phyloP scores from a whole-genome alignment of 53 echinoderm and acorn worm species.

The Patiria pectinifera region DNA sequence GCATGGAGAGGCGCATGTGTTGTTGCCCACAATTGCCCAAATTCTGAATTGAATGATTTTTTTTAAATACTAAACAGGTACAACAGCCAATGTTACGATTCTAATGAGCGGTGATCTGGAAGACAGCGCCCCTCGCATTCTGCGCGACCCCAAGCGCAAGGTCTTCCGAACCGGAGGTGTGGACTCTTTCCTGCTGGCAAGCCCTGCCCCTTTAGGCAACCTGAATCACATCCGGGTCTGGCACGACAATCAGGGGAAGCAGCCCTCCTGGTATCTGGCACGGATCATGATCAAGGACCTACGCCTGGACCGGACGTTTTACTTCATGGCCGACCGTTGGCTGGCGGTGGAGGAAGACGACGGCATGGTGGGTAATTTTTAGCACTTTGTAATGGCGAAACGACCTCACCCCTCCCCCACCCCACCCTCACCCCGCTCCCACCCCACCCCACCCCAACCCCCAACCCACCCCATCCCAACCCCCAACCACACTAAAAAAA shows the following conservation, averaged over 20 bases:
- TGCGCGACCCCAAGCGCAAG: slow-evolving; percentile 80
- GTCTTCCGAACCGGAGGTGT: slow-evolving; percentile 84
- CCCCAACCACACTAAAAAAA: no score
- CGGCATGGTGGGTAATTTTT: slow-evolving; percentile 71
- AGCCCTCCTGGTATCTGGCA: slow-evolving; percentile 81
- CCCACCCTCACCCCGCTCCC: no score
- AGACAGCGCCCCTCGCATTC: slow-evolving; percentile 75
- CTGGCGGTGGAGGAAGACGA: slow-evolving; percentile 96
- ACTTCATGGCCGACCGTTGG: slow-evolving; percentile 93
- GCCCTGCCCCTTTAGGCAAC: slow-evolving; percentile 70
- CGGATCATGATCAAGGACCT: slow-evolving; percentile 88
- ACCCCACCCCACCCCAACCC: no score
- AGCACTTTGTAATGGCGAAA: no score
- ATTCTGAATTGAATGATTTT: not conserved
- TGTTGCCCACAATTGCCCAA: not conserved
- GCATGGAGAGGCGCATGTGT: not conserved
- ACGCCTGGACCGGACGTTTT: slow-evolving; percentile 73
- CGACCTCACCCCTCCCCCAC: no score
- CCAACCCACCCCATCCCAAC: no score
- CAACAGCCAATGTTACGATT: slow-evolving; percentile 81
- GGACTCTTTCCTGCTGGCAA: slow-evolving; percentile 85
- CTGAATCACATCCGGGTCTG: slow-evolving; percentile 78
- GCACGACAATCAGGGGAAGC: slow-evolving; percentile 87
- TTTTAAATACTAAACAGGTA: slow-evolving; percentile 53
- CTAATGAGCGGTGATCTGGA: slow-evolving; percentile 79